Percentiles rank a stretch among this genome's conserved stretches.
Evolutionary conservation across 2,113 vertebrate genomes (phyloP).

Genomic region (Colinus virginianus): DNA sequence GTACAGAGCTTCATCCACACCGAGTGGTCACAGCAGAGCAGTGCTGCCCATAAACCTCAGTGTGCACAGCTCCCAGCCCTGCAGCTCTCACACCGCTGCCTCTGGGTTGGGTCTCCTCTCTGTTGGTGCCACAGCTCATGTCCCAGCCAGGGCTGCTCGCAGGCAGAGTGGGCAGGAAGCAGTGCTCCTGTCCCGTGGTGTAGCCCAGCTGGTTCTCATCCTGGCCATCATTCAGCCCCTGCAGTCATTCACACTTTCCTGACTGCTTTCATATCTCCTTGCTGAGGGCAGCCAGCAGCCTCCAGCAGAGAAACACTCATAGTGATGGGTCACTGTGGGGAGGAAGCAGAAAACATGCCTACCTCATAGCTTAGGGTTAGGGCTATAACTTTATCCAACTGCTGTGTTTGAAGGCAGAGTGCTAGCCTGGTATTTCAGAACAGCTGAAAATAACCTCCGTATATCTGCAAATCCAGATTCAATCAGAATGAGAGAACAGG

Average conservation of each 20-base stretch:
- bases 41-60: background rate
- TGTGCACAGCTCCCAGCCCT: background rate
- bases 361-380: too few relatives aligned
- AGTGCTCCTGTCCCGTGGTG: too few relatives aligned
- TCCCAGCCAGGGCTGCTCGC: too few relatives aligned
- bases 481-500: background rate
- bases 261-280: background rate
- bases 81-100: fast-evolving
- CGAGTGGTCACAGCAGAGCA: too few relatives aligned
- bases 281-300: background rate
- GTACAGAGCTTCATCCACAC: background rate
- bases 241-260: too few relatives aligned
- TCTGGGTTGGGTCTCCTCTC: fast-evolving
- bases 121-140: too few relatives aligned
- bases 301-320: fast-evolving
- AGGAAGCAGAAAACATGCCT: background rate
- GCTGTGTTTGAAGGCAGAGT: background rate
- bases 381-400: background rate
- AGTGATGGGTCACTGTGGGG: too few relatives aligned
- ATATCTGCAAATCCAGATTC: background rate
- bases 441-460: background rate
- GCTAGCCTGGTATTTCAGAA: background rate
- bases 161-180: too few relatives aligned
- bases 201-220: too few relatives aligned
- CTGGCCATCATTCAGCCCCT: too few relatives aligned